These are phyloP conservation scores for Eugnorisma glareosa DNA, from an alignment of 2,888 invertebrate genomes.

Conservation along the genomic window DNA sequence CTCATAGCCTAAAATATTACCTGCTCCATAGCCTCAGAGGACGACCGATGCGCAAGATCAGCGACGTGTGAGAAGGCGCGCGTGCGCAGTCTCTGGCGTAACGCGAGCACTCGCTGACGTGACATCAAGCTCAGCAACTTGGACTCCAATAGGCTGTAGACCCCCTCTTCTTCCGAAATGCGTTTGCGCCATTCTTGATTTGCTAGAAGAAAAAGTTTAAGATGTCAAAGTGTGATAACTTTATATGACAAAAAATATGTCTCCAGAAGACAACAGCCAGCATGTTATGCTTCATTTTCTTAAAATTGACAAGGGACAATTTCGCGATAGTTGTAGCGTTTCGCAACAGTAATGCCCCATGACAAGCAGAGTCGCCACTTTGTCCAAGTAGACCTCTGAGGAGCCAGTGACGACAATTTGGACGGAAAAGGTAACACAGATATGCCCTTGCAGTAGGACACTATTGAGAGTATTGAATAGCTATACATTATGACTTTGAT, in stretches of 20 bases:
- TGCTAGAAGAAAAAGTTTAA: conserved; percentile 52
- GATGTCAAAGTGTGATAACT: neutral
- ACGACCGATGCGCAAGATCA: conserved; percentile 83
- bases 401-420: neutral
- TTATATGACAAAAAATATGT: neutral
- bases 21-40: conserved; percentile 83
- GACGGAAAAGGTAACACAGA: neutral
- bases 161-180: conserved; percentile 66
- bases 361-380: neutral
- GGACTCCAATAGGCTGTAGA: conserved; percentile 66
- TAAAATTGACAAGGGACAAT: neutral
- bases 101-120: conserved; percentile 80
- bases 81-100: conserved; percentile 80
- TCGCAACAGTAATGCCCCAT: too few relatives aligned
- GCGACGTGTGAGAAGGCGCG: conserved; percentile 80
- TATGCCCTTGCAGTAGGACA: neutral
- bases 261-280: too few relatives aligned
- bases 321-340: neutral
- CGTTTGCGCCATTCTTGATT: conserved; percentile 79
- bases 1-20: conserved; percentile 63
- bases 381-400: neutral
- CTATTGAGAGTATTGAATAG: neutral
- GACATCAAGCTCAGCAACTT: conserved; percentile 76
- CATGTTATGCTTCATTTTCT: neutral
- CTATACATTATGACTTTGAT: neutral